phyloP scores from a whole-genome alignment of 2,888 invertebrate species.

The Rapana venosa region DNA sequence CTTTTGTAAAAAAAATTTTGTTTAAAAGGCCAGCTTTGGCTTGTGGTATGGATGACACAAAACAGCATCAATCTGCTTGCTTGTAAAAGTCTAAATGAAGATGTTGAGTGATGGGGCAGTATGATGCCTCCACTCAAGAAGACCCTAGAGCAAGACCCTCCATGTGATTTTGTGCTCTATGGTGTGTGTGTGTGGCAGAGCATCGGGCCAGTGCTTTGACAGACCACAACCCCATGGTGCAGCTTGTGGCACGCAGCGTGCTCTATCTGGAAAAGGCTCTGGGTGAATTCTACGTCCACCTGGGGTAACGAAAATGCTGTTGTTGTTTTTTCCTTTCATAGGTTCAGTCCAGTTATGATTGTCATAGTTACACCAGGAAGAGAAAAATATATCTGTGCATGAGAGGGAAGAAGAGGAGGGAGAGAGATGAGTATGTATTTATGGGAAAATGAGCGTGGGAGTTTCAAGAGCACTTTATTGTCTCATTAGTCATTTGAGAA shows the following conservation, averaged over 20 bases:
- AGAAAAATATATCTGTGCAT: too few relatives aligned
- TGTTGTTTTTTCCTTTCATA: not conserved
- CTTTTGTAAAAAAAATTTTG: too few relatives aligned
- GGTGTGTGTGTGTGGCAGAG: constrained; percentile 27
- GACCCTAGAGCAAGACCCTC: too few relatives aligned
- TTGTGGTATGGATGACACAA: too few relatives aligned
- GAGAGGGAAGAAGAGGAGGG: too few relatives aligned
- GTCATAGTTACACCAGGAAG: not conserved
- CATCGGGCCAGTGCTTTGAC: constrained; percentile 53
- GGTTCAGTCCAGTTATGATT: not conserved
- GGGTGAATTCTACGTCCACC: constrained; percentile 67
- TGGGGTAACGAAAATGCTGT: constrained; percentile 59
- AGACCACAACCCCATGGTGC: constrained; percentile 68
- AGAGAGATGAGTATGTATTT: too few relatives aligned
- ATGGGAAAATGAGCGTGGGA: too few relatives aligned
- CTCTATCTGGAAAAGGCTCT: constrained; percentile 63
- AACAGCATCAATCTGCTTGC: too few relatives aligned
- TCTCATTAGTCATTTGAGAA: too few relatives aligned
- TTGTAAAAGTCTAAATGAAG: not conserved
- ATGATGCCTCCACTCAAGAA: too few relatives aligned
- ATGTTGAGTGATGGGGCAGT: not conserved
- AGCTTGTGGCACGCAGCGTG: constrained; percentile 64
- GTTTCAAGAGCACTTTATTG: too few relatives aligned
- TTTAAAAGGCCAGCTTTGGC: too few relatives aligned
- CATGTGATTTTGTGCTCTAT: not conserved